phyloP scores from a whole-genome alignment of 1,140 invertebrate species.

The Dendrolimus kikuchii region DNA sequence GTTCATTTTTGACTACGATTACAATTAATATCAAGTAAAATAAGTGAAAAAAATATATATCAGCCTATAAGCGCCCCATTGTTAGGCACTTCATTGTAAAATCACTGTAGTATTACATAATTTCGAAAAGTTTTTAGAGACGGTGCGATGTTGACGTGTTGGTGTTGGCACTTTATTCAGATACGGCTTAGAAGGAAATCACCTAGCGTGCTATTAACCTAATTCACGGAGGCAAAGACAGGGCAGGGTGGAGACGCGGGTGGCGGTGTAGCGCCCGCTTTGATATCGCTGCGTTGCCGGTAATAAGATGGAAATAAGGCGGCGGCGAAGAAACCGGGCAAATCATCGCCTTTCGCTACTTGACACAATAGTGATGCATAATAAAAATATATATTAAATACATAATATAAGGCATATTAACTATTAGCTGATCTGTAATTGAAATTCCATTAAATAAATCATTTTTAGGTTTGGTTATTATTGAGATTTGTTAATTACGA shows the following conservation, averaged over 20 bases:
- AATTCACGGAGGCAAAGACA: slow-evolving; percentile 68
- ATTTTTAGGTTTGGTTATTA: too few relatives aligned
- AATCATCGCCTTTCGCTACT: slow-evolving; percentile 51
- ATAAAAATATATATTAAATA: slow-evolving; percentile 5
- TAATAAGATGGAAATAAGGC: slow-evolving; percentile 71
- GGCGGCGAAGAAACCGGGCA: slow-evolving; percentile 55
- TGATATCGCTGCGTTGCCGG: slow-evolving; percentile 63
- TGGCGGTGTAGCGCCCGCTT: slow-evolving; percentile 51
- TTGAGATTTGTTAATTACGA: too few relatives aligned
- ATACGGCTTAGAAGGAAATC: slow-evolving; percentile 66
- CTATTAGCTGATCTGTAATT: too few relatives aligned
- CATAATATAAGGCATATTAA: background rate
- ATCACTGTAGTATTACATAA: too few relatives aligned
- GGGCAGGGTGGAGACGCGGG: slow-evolving; percentile 64
- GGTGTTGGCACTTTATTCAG: slow-evolving; percentile 50
- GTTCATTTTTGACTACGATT: too few relatives aligned
- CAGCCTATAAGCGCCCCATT: too few relatives aligned
- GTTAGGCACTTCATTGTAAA: too few relatives aligned
- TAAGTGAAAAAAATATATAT: too few relatives aligned
- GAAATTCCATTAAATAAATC: too few relatives aligned
- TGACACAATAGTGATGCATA: slow-evolving; percentile 21
- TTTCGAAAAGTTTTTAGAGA: slow-evolving; percentile 41
- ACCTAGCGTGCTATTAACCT: slow-evolving; percentile 70
- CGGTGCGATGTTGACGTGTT: slow-evolving; percentile 52
- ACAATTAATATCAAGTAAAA: too few relatives aligned